Evolutionary conservation across 2,797 vertebrate genomes (phyloP).

Genomic region (Nasua narica): DNA sequence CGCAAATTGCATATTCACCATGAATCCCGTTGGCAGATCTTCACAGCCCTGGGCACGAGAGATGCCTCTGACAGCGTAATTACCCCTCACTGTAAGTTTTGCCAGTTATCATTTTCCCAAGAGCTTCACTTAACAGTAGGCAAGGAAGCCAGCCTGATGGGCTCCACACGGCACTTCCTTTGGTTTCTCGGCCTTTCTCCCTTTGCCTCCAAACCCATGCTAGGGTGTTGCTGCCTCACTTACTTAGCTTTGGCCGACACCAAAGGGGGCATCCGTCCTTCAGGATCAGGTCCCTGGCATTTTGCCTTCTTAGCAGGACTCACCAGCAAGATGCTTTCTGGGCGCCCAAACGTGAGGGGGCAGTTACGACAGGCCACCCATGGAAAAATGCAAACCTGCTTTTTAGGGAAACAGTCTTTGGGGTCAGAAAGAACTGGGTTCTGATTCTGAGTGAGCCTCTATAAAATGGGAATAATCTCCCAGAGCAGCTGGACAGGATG

Average conservation of each 20-base stretch:
- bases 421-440: neutral
- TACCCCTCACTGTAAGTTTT: neutral
- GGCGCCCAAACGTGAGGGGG: neutral
- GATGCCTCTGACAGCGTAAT: constrained; percentile 35
- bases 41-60: constrained; percentile 16
- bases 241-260: neutral
- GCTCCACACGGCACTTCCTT: neutral
- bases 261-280: neutral
- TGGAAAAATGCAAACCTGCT: neutral
- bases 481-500: neutral
- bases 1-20: constrained; percentile 39
- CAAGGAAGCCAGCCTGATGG: neutral
- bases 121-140: neutral
- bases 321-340: neutral
- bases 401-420: neutral
- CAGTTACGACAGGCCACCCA: neutral
- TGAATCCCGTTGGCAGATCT: constrained; percentile 14
- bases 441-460: neutral
- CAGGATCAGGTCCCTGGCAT: neutral
- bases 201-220: neutral
- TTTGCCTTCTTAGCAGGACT: neutral
- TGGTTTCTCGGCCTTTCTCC: neutral
- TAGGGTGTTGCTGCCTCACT: neutral
- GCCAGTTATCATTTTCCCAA: constrained; percentile 54
- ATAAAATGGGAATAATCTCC: neutral